Percentiles rank a stretch among this genome's conserved stretches.
phyloP scores from a whole-genome alignment of 2,797 vertebrate species.

The Xiphophorus birchmanni region DNA sequence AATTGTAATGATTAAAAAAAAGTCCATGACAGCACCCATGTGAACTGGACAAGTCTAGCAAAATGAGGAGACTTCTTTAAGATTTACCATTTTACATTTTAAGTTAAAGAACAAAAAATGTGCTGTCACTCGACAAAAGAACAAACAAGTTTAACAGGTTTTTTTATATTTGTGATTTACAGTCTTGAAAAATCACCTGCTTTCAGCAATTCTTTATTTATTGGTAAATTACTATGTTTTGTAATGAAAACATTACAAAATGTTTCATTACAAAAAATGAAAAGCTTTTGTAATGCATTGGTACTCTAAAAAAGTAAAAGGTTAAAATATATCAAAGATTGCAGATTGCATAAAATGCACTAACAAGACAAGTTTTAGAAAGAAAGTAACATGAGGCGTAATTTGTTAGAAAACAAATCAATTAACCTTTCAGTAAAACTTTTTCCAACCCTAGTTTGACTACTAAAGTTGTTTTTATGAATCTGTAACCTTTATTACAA shows the following conservation, averaged over 20 bases:
- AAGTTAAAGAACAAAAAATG: not conserved
- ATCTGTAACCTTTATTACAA: not conserved
- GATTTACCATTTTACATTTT: not conserved
- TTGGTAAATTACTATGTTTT: not conserved
- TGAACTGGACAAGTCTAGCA: not conserved
- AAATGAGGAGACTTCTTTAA: not conserved
- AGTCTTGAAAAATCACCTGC: not conserved
- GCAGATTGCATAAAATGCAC: not conserved
- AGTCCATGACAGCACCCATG: not conserved
- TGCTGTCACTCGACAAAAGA: not conserved
- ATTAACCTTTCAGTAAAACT: not conserved
- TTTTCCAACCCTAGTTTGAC: not conserved
- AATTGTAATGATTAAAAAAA: not conserved
- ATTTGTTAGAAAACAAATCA: not conserved
- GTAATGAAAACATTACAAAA: too few relatives aligned
- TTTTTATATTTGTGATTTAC: not conserved
- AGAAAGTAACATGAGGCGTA: not conserved
- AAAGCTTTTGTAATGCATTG: not conserved
- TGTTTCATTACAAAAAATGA: not conserved
- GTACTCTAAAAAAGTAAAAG: not conserved
- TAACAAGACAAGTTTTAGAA: not conserved
- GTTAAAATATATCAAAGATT: not conserved
- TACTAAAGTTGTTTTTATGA: not conserved
- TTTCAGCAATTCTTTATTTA: not conserved
- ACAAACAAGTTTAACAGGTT: not conserved